Base-by-base conservation (phyloP, 2,113 vertebrate genomes). In the Spheniscus mendiculus region DNA sequence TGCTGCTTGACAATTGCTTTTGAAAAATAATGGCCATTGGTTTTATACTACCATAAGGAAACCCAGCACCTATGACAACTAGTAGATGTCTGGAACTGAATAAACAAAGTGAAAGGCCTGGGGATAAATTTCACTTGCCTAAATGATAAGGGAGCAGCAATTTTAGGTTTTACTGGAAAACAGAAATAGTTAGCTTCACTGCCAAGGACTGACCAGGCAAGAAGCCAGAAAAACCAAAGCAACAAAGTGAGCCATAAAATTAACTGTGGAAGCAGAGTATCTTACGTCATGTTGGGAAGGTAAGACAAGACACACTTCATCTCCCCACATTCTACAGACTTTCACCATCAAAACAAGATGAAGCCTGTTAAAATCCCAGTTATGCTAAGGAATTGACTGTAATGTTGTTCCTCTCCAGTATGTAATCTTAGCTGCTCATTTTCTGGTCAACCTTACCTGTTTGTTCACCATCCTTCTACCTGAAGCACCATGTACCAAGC, bases 391-490 rank as follows among this genome's bases (percentile, higher is more conserved):
- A 91, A 78, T 32, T 53, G 9, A 70, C 25, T 5, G 2, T 27
- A 55, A 76, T 5, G 9, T 26, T 69, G 18, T 17, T 83, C 5
- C 1, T 50, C 55, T 85, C n/a, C 34, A 72, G 26, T 15, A 44
- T 1, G 3, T 18, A 67, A 69, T 18, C 17, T 71, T 53, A 53
- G 42, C n/a, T 85, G 50, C 38, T 62, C 27, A 50, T 71, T 70
- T 85, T 79, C 21, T 50, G 16, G 18, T 55, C 50, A 87, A 8
- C 15, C 4, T 63, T 44, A 74, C 7, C 36, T 42, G 12, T 44
- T 44, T 0, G 0, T 59, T 79, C 10, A 71, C 42, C 17, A n/a
- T 27, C 30, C 2, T 1, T 20, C 32, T 26, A 58, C 13, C 26
- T 55, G 49, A 91, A 91, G 38, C 11, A 47, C 4, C 0, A 0